A percentile compares a stretch with the other conserved stretches of the same genome.
phyloP scores from a whole-genome alignment of 2,888 invertebrate genomes.

The Phaedon cochleariae region DNA sequence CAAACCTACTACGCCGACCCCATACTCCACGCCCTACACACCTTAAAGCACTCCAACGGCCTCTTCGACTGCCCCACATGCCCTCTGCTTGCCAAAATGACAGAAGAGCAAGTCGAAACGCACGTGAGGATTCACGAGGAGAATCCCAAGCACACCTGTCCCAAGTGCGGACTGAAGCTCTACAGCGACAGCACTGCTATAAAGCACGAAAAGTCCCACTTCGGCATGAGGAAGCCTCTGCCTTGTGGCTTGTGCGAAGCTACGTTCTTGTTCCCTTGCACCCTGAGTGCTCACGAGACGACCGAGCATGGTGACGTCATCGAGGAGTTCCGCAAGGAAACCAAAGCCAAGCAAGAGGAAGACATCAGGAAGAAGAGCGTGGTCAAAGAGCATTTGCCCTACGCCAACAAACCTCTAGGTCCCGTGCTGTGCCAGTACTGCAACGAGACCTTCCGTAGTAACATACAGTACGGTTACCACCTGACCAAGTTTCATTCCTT shows the following conservation, averaged over 20 bases:
- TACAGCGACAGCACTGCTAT: conserved; percentile 47
- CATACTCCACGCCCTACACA: conserved; percentile 43
- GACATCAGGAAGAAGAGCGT: neutral
- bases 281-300: conserved; percentile 54
- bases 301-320: neutral
- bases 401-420: neutral
- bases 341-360: neutral
- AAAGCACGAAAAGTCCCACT: conserved; percentile 51
- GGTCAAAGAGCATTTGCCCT: neutral
- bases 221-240: conserved; percentile 44
- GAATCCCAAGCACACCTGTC: conserved; percentile 51
- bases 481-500: neutral
- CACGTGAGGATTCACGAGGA: conserved; percentile 54
- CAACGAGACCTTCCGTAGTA: neutral
- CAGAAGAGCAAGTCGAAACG: conserved; percentile 42
- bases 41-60: conserved; percentile 37
- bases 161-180: conserved; percentile 52
- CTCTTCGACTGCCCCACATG: conserved; percentile 40
- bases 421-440: neutral
- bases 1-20: conserved; percentile 40
- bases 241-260: conserved; percentile 56
- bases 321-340: neutral
- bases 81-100: conserved; percentile 28
- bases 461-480: neutral
- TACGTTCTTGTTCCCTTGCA: conserved; percentile 49